Evolutionary conservation across 2,888 invertebrate species (phyloP), one percentile per base, ranked within the genome.

Genomic region (Leptodirus hochenwartii): DNA sequence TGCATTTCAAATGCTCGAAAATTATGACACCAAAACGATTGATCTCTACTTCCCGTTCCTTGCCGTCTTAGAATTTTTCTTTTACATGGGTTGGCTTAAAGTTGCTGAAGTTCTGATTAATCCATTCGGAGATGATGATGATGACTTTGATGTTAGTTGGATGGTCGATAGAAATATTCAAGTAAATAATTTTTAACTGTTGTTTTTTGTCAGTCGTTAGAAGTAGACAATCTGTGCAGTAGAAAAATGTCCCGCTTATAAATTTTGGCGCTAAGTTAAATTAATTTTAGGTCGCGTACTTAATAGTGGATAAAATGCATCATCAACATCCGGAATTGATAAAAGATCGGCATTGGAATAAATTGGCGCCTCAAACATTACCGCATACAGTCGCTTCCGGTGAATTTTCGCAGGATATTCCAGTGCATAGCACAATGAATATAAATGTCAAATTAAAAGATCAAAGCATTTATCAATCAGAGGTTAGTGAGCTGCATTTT

Each of bases 281-380:
- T 31, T 32, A 47, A 42, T 46, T 55, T 27, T 54, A 84, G 74
- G 81, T 85, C 9, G 78, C 82, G 11, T 87, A 85, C 54, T 62
- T 87, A 50, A 79, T 87, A 41, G 87, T 88, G 25, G 87, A 88
- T 51, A 85, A 85, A 58, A 85, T 87, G 78, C 85, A 85, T 49
- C 76, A 84, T 51, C 80, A 84, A 47, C 81, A 84, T 57, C 87
- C 87, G 0, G 77, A 80, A 50, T 55, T 87, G 33, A 71, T 82
- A 36, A 71, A 67, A 41, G 87, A 87, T 59, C 80, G 80, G 48
- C 85, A 84, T 48, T 87, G 85, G 87, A 80, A 81, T 46, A 76
- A 43, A 31, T 40, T 42, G 9, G 49, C 45, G 4, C 49, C 49
- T 4, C 39, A 71, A 14, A 77, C 80, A 49, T 53, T 87, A 39